Percentiles rank a stretch among this genome's conserved stretches.
These are phyloP conservation scores for Urocyon cinereoargenteus DNA, from an alignment of 2,797 vertebrate genomes.

Conservation along the genomic window DNA sequence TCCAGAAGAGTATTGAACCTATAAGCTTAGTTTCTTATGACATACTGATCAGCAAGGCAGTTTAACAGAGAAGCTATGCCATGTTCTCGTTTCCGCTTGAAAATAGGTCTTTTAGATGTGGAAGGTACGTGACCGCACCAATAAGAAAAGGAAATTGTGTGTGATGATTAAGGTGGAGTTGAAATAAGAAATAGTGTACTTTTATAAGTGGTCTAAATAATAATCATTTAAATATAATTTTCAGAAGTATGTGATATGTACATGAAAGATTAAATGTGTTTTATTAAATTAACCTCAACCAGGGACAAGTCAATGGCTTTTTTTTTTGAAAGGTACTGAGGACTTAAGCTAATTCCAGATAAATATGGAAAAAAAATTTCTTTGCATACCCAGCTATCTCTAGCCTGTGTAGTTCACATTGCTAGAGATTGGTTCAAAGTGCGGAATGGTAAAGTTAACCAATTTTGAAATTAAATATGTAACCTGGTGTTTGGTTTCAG, in stretches of 20 bases:
- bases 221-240: constrained; percentile 76
- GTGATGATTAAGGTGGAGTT: constrained; percentile 80
- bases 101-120: constrained; percentile 79
- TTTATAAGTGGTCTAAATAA: constrained; percentile 80
- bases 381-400: constrained; percentile 6
- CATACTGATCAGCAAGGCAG: constrained; percentile 57
- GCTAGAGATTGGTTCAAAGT: constrained; percentile 21
- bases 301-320: constrained; percentile 47
- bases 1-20: constrained; percentile 34
- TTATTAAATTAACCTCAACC: neutral
- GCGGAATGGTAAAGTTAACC: constrained; percentile 38
- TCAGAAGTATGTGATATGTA: neutral
- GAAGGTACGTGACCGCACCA: neutral
- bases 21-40: constrained; percentile 52
- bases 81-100: constrained; percentile 66
- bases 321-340: constrained; percentile 12
- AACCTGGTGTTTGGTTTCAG: constrained; percentile 45
- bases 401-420: constrained; percentile 28
- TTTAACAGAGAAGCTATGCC: constrained; percentile 57
- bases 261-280: constrained; percentile 19
- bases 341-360: constrained; percentile 54
- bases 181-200: constrained; percentile 83
- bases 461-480: constrained; percentile 56
- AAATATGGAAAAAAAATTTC: constrained; percentile 38
- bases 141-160: constrained; percentile 42